These are phyloP conservation scores for Eulemur rubriventer DNA, from an alignment of 2,797 vertebrate species.

Conservation along the genomic window DNA sequence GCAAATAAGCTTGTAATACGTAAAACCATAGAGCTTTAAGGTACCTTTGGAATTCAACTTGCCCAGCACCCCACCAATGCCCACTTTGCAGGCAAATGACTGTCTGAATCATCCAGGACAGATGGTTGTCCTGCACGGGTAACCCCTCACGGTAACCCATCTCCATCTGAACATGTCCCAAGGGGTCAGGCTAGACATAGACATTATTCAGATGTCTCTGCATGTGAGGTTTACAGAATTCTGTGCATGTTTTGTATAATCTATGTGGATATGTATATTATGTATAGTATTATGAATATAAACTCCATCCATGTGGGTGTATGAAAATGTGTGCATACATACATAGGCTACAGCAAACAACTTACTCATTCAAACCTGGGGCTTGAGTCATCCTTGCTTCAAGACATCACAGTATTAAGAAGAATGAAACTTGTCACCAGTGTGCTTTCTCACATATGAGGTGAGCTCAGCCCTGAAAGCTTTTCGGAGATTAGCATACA, in stretches of 20 bases:
- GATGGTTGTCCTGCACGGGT: neutral
- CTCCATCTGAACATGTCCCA: slow-evolving; percentile 16
- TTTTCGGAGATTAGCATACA: slow-evolving; percentile 52
- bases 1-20: neutral
- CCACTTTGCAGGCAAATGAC: slow-evolving; percentile 5
- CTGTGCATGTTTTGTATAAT: neutral
- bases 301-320: slow-evolving; percentile 41
- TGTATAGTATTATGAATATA: slow-evolving; percentile 17
- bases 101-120: slow-evolving; percentile 5
- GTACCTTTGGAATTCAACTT: slow-evolving; percentile 12
- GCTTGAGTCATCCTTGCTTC: slow-evolving; percentile 45
- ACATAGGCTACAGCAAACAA: slow-evolving; percentile 43
- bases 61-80: neutral
- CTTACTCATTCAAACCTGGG: slow-evolving; percentile 61
- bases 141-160: neutral
- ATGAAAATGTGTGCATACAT: slow-evolving; percentile 48
- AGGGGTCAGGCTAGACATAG: neutral
- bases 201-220: slow-evolving; percentile 6
- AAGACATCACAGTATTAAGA: slow-evolving; percentile 41
- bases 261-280: neutral
- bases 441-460: neutral
- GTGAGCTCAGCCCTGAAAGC: slow-evolving; percentile 51
- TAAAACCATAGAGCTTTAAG: neutral
- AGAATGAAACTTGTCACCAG: slow-evolving; percentile 31
- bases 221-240: neutral